A percentile compares a stretch with the other conserved stretches of the same genome.
Conservation (phyloP, 2,113 vertebrate genomes). For the Natator depressus region DNA sequence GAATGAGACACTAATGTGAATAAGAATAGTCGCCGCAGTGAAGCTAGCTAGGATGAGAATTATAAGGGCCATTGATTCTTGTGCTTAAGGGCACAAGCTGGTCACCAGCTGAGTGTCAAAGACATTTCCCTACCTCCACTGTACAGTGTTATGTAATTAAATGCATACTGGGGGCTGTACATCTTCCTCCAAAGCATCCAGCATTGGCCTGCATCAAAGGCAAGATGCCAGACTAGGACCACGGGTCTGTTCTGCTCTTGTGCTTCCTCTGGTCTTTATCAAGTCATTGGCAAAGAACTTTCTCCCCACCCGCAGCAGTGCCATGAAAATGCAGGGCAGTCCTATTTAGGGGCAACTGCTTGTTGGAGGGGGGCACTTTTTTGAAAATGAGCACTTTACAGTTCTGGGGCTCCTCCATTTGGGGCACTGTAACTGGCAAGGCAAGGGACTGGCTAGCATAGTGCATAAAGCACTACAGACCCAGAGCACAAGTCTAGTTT, state of each 20-base stretch:
- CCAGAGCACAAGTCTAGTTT: not conserved
- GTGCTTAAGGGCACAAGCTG: not conserved
- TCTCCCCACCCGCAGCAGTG: not conserved
- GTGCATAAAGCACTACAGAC: not conserved
- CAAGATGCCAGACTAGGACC: not conserved
- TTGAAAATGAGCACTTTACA: not conserved
- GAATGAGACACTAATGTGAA: not conserved
- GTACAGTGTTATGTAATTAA: not conserved
- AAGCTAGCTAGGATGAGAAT: not conserved
- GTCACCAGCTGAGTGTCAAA: not conserved
- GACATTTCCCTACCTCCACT: not conserved
- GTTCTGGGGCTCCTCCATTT: not conserved
- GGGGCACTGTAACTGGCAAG: not conserved
- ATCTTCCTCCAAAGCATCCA: accelerated
- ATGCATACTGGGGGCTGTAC: not conserved
- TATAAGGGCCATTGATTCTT: not conserved
- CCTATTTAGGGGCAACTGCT: not conserved
- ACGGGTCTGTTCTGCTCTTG: not conserved
- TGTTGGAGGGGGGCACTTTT: not conserved
- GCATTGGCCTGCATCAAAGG: not conserved
- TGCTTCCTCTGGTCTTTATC: not conserved
- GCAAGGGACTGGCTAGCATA: not conserved
- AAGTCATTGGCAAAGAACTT: not conserved
- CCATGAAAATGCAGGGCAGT: not conserved
- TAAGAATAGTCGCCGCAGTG: not conserved